phyloP scores from a whole-genome alignment of 2,113 vertebrate genomes.

The Arothron firmamentum region DNA sequence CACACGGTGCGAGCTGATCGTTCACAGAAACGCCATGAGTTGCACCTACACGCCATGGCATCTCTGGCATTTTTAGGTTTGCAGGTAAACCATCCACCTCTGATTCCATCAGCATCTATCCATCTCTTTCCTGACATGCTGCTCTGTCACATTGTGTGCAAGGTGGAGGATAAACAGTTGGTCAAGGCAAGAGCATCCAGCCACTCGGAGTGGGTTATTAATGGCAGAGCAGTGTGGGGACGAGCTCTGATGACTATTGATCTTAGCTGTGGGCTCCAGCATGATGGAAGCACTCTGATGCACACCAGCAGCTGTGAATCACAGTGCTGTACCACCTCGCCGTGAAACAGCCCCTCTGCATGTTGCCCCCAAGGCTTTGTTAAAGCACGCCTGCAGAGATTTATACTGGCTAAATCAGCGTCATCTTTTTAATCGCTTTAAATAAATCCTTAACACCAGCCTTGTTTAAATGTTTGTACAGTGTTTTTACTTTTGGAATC shows the following conservation, averaged over 20 bases:
- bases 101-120: conserved; percentile 8
- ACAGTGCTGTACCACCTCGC: conserved; percentile 30
- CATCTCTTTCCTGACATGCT: conserved; percentile 16
- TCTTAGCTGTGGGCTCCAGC: conserved; percentile 33
- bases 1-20: conserved; percentile 45
- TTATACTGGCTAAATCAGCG: conserved; percentile 14
- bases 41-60: no score
- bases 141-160: conserved; percentile 21
- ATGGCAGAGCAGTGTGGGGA: conserved; percentile 45
- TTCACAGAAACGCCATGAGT: background rate
- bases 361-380: conserved; percentile 19
- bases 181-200: conserved; percentile 42
- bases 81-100: conserved; percentile 11
- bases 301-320: conserved; percentile 36
- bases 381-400: conserved; percentile 28
- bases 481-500: no score
- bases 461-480: background rate
- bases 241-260: conserved; percentile 65
- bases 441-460: conserved; percentile 2
- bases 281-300: conserved; percentile 32
- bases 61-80: background rate
- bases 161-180: conserved; percentile 54
- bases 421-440: conserved; percentile 18
- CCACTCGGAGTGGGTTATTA: conserved; percentile 54
- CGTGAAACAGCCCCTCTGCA: conserved; percentile 30